Base-by-base conservation (phyloP, 2,113 vertebrate genomes). In the Vulpes ferrilata region DNA sequence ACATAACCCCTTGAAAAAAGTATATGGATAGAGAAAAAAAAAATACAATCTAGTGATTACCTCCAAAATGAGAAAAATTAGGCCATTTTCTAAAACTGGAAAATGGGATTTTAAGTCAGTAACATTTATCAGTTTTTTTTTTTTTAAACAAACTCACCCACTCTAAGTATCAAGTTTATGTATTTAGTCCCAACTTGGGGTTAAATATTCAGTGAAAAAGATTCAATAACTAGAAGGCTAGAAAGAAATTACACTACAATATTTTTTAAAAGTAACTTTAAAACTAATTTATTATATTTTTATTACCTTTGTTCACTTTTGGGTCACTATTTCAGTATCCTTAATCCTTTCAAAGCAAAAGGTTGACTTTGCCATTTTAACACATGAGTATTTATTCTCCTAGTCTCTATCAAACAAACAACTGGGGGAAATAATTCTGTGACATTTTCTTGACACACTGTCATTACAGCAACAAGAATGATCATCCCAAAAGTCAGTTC, bases 1-100 rank as follows among this genome's bases (percentile, higher is more conserved):
- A 80, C 11, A 43, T 30, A 80, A 86, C 38, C 43, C 48, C 90
- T 43, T 30, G 11, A 59, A 78, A 83, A 64, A 59, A 5, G 7
- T 57, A 23, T 23, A 67, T 4, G 0, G 51, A 48, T 55, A 10
- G 27, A 22, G 69, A 94, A 13, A 92, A 84, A 55, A 13, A 84
- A 62, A 11, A 67, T 2, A 64, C 25, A 69, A 67, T 67, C 35
- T 48, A 62, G 11, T 59, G 59, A 27, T 86, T 59, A 69, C 23
- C 55, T 76, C 43, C 23, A 84, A 95, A 91, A 84, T 69, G 48
- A 35, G n/a, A 92, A 5, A 94, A 74, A 53, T 83, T 83, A 76
- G 59, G 10, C 62, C 10, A 20, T 81, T 81, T 78, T 76, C 80
- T 94, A 71, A 89, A 96, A 94, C 53, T 57, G 6, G 27, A 51